Percentiles rank a stretch among this genome's conserved stretches.
These are phyloP conservation scores for Astur gentilis DNA, from an alignment of 2,113 vertebrate genomes.

Conservation along the genomic window DNA sequence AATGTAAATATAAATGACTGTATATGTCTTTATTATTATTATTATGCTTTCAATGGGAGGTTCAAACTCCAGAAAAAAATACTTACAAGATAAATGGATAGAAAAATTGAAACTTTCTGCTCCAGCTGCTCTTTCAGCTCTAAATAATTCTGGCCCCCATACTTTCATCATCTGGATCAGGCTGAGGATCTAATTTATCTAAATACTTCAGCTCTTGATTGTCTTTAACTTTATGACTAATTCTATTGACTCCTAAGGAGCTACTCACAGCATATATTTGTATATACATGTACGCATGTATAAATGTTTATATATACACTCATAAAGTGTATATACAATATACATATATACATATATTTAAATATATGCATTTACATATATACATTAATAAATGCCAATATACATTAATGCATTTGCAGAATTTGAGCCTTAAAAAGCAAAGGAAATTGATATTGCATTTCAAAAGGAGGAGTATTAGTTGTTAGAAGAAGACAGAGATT, in stretches of 20 bases:
- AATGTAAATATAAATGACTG: neutral
- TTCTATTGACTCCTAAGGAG: neutral
- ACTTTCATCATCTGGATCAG: neutral
- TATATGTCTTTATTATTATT: neutral
- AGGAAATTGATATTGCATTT: neutral
- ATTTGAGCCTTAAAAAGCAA: neutral
- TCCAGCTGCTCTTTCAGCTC: neutral
- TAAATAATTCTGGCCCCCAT: neutral
- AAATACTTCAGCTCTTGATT: neutral
- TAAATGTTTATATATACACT: neutral
- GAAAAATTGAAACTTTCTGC: neutral
- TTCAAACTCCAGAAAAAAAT: neutral
- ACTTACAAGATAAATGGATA: neutral
- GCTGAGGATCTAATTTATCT: neutral
- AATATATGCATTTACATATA: neutral
- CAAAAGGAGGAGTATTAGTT: neutral
- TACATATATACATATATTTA: neutral
- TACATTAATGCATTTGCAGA: neutral
- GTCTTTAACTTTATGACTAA: neutral
- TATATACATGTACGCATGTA: neutral
- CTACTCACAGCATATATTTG: neutral
- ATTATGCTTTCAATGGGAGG: neutral
- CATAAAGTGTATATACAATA: neutral
- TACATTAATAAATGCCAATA: neutral
- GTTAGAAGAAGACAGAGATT: neutral